phyloP scores from a whole-genome alignment of 2,797 vertebrate species.

The Craterocephalus amniculus region DNA sequence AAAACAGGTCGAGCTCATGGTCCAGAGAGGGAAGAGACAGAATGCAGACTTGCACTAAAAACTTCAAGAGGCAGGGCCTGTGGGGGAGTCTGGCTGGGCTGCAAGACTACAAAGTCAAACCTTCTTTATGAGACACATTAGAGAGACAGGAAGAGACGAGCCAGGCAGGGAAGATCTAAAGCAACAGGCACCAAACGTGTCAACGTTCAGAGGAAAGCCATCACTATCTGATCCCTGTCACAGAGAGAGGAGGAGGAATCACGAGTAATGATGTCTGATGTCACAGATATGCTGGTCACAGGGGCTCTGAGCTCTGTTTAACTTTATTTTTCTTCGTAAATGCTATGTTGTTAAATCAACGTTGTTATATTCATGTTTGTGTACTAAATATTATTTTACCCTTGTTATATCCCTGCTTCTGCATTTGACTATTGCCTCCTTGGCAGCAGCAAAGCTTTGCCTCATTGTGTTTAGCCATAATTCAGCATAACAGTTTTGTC shows the following conservation, averaged over 20 bases:
- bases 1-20: slow-evolving; percentile 60
- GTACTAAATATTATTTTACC: slow-evolving; percentile 18
- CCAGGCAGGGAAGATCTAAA: slow-evolving; percentile 55
- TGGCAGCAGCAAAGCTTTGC: slow-evolving; percentile 18
- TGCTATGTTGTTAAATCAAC: slow-evolving; percentile 7
- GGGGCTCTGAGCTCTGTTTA: background rate
- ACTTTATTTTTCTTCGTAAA: slow-evolving; percentile 26
- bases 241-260: slow-evolving; percentile 9
- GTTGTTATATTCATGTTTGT: slow-evolving; percentile 13
- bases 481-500: slow-evolving; percentile 24
- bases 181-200: slow-evolving; percentile 50
- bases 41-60: slow-evolving; percentile 49
- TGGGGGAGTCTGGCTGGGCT: slow-evolving; percentile 1
- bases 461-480: slow-evolving; percentile 20
- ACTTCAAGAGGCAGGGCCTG: slow-evolving; percentile 44
- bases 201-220: slow-evolving; percentile 35
- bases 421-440: slow-evolving; percentile 11
- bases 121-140: slow-evolving; percentile 59
- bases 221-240: slow-evolving; percentile 42
- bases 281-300: background rate
- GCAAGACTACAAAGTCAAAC: slow-evolving; percentile 55
- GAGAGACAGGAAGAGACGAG: slow-evolving; percentile 37
- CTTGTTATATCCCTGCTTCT: slow-evolving; percentile 14
- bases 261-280: background rate
- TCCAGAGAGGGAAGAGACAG: slow-evolving; percentile 60